Evolutionary conservation across 2,113 vertebrate genomes (phyloP), one percentile per base, ranked within the genome.

Genomic region (Tenebrosternarchus preto): DNA sequence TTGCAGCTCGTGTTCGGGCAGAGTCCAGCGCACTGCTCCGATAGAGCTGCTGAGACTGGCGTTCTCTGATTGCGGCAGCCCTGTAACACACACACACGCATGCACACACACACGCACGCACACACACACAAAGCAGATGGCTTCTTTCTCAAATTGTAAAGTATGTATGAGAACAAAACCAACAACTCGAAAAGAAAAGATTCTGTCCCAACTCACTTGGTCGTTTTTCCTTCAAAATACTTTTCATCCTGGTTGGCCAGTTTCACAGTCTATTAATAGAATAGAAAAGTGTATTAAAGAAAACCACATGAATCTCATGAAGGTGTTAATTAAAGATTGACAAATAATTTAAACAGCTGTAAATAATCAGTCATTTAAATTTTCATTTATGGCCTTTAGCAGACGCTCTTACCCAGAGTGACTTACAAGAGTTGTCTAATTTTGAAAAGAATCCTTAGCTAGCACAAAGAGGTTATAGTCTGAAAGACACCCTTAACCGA

Each of bases 151-250:
- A 2, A 50, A 50, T 50, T 50, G 1, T 50, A 50, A 50, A 46
- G 8, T 8, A 9, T 46, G 11, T 46, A 46, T 46, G 24, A 4
- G 17, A 15, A 56, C n/a, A 57, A 9, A 59, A 22, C 19, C 56
- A n/a, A 59, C 19, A n/a, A 59, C 20, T 31, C n/a, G 19, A 19
- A 27, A 7, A 71, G 17, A 57, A n/a, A 46, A 11, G 24, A 22
- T 24, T n/a, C 15, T 36, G 22, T 4, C 43, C 12, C 27, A 1
- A 82, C 73, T 81, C 71, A 75, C 64, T 80, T 19, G 46, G 27
- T 22, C 25, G n/a, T 39, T 79, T 86, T 7, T 73, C 68, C 55
- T 86, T 86, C 29, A 83, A 46, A 29, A 86, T 83, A 55, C 85
- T 80, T 67, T 86, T 86, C 85, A 86, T 84, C 6, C 25, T 57